phyloP scores from a whole-genome alignment of 1,140 invertebrate species.

The Yoshiicerus persimilis region DNA sequence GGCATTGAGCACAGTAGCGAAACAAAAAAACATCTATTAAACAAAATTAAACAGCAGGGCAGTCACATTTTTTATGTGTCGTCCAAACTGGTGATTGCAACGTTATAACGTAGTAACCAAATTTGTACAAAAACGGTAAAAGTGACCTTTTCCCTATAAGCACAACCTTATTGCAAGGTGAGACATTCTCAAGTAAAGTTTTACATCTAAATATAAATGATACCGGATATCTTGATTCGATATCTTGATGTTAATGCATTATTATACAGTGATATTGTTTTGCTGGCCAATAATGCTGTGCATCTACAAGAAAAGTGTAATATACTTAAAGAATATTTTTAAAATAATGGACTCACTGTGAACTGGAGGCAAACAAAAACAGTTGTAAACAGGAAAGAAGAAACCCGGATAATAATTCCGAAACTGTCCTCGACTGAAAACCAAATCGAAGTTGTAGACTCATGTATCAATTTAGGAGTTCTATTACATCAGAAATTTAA shows the following conservation, averaged over 20 bases:
- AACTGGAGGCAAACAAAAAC: slow-evolving; percentile 30
- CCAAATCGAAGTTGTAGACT: background rate
- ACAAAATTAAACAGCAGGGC: too few relatives aligned
- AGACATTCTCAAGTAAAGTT: slow-evolving; percentile 22
- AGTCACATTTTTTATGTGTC: too few relatives aligned
- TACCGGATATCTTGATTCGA: background rate
- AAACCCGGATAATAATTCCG: background rate
- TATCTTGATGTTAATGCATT: background rate
- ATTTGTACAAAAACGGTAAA: background rate
- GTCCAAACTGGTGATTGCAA: too few relatives aligned
- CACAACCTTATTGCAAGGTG: slow-evolving; percentile 30
- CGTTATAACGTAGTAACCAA: too few relatives aligned
- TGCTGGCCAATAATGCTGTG: background rate
- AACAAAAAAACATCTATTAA: too few relatives aligned
- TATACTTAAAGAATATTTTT: slow-evolving; percentile 15
- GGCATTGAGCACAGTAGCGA: too few relatives aligned
- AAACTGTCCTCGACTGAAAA: background rate
- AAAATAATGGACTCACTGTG: background rate
- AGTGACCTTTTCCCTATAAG: background rate
- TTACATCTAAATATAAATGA: slow-evolving; percentile 30
- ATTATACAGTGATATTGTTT: slow-evolving; percentile 30
- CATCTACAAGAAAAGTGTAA: slow-evolving; percentile 27
- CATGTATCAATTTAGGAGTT: slow-evolving; percentile 24
- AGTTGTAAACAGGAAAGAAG: slow-evolving; percentile 8
- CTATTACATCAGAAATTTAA: background rate